Evolutionary conservation across 2,113 vertebrate species (phyloP).

Genomic region (Phyllostomus discolor): DNA sequence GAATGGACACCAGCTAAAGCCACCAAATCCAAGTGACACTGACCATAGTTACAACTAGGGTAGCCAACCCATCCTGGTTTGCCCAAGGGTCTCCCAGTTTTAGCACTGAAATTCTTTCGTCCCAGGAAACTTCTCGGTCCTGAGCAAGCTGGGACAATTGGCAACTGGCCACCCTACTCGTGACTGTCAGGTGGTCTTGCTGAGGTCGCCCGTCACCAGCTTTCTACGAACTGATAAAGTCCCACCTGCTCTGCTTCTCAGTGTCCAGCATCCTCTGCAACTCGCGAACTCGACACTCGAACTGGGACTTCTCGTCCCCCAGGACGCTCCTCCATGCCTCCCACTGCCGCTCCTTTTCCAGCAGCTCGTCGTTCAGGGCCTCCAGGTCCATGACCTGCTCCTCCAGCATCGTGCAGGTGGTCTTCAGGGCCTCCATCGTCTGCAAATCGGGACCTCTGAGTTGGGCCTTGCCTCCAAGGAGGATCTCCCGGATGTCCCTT

Average conservation of each 20-base stretch:
- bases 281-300: slow-evolving; percentile 93
- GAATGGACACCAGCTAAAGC: slow-evolving; percentile 40
- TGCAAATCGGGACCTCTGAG: slow-evolving; percentile 81
- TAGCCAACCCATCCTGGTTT: neutral
- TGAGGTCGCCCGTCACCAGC: neutral
- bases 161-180: neutral
- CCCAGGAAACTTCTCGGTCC: neutral
- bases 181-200: slow-evolving; percentile 33
- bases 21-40: slow-evolving; percentile 31
- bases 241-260: slow-evolving; percentile 96
- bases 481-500: slow-evolving; percentile 66
- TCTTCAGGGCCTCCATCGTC: slow-evolving; percentile 99
- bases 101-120: neutral
- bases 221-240: neutral
- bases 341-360: slow-evolving; percentile 99
- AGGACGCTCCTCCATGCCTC: slow-evolving; percentile 94
- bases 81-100: neutral
- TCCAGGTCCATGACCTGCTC: slow-evolving; percentile 98
- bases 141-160: neutral
- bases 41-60: neutral
- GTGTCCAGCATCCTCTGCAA: slow-evolving; percentile 95
- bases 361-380: slow-evolving; percentile 94
- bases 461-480: slow-evolving; percentile 69
- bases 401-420: slow-evolving; percentile 98
- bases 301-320: slow-evolving; percentile 96